phyloP scores from a whole-genome alignment of 2,888 invertebrate species.

The Thera britannica region DNA sequence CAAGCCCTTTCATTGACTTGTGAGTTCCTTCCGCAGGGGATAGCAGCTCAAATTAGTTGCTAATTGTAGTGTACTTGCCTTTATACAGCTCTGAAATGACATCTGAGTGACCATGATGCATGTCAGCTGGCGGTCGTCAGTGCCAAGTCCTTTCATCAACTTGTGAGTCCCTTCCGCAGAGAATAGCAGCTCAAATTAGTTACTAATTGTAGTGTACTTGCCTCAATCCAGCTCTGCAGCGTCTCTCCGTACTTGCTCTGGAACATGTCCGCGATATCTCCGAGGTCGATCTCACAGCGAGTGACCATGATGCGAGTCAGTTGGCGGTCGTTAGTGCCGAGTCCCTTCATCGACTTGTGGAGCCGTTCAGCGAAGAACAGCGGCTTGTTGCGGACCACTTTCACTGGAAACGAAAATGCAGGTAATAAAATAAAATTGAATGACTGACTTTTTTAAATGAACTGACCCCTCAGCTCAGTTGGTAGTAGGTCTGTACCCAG shows the following conservation, averaged over 20 bases:
- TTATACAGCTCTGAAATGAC: too few species aligned
- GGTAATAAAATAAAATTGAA: too few species aligned
- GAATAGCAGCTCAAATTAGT: conserved; percentile 91
- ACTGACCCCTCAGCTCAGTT: too few species aligned
- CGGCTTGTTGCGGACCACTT: conserved; percentile 91
- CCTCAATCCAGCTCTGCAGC: conserved; percentile 86
- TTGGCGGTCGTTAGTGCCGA: conserved; percentile 94
- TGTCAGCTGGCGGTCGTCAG: conserved; percentile 93
- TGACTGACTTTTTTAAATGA: too few species aligned
- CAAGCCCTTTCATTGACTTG: too few species aligned
- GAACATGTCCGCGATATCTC: conserved; percentile 92
- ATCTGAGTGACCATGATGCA: conserved; percentile 93
- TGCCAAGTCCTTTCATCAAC: conserved; percentile 95
- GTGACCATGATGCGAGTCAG: conserved; percentile 94
- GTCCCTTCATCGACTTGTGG: conserved; percentile 94
- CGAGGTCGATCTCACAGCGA: conserved; percentile 93
- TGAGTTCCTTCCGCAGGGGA: too few species aligned
- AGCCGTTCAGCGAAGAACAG: conserved; percentile 94
- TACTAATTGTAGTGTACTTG: neutral
- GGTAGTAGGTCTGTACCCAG: too few species aligned
- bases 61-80: too few species aligned
- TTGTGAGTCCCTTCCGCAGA: conserved; percentile 94
- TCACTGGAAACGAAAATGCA: conserved; percentile 75
- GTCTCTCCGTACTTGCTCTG: conserved; percentile 89
- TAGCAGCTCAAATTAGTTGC: too few species aligned